Base-by-base conservation (phyloP, 2,113 vertebrate genomes). In the Pseudolaguvia tuberculata region DNA sequence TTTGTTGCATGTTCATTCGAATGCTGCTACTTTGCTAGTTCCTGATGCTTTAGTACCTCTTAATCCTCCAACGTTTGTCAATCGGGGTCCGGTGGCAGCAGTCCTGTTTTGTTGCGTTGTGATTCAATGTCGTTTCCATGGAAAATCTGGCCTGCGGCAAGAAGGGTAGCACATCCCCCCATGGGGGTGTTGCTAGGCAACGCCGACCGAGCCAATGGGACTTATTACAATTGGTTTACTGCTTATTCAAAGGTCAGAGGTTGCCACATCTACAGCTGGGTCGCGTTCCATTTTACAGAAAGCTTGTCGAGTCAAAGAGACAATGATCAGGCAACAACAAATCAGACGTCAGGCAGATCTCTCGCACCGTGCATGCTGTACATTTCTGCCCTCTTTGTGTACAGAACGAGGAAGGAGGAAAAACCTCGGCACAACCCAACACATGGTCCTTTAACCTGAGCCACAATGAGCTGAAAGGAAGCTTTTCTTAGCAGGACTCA, bases 161-260 rank as follows among this genome's bases (percentile, higher is more conserved):
- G 51, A 76, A 70, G 61, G 27, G 66, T 79, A 62, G 21, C 61
- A 21, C 70, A 63, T 70, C 78, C 76, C 48, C 70, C 75, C 48
- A 78, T 75, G 83, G 84, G 84, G 79, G 66, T 62, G 86, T 90
- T 88, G 88, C 87, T 85, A 86, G 80, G 88, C 83, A 84, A 87
- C 85, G n/a, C 66, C 21, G 0, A 25, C 78, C 66, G 63, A 83
- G 81, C 85, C 83, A 77, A 80, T 69, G 80, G 48, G 74, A 79
- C 61, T 78, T 70, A 81, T 78, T 59, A 70, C 73, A 78, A 67
- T 86, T 80, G 84, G 78, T 85, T 84, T 83, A 61, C 48, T 73
- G 70, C 80, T 80, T 72, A 86, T 80, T 78, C 75, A 80, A 83
- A 84, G 86, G 84, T 88, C 84, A 81, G 69, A 82, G 78, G 78